These are phyloP conservation scores for Drosophila mercatorum DNA, from an alignment of 2,888 invertebrate genomes.

Conservation along the genomic window DNA sequence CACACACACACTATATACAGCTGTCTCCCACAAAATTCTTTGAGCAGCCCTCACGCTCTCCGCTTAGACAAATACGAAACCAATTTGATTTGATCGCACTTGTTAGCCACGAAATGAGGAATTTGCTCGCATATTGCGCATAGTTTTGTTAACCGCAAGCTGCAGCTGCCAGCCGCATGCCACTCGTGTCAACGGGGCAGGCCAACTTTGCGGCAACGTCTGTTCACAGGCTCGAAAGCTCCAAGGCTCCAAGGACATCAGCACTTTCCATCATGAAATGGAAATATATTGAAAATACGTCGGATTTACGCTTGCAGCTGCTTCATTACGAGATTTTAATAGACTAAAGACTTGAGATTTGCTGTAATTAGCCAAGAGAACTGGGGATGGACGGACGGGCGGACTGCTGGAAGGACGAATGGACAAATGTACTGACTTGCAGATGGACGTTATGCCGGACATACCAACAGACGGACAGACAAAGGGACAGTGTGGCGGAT, in stretches of 20 bases:
- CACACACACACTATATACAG: neutral
- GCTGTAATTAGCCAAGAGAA: too few relatives aligned
- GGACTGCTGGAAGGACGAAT: neutral
- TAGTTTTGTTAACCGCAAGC: constrained; percentile 26
- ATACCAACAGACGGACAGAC: neutral
- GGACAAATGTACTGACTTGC: too few relatives aligned
- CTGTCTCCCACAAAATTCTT: neutral
- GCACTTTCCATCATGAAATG: too few relatives aligned
- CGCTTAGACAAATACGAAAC: constrained; percentile 32
- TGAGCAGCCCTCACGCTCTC: constrained; percentile 12
- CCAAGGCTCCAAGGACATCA: neutral
- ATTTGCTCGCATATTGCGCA: constrained; percentile 23
- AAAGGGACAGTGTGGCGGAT: neutral
- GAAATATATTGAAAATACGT: too few relatives aligned
- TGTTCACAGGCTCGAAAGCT: neutral
- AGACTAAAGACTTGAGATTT: too few relatives aligned
- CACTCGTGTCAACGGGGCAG: neutral
- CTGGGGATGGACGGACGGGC: neutral
- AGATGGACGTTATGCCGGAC: neutral
- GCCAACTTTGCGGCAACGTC: neutral
- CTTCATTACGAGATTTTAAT: too few relatives aligned
- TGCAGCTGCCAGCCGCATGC: constrained; percentile 24
- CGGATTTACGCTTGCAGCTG: too few relatives aligned
- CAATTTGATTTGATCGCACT: constrained; percentile 47
- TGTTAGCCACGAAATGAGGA: constrained; percentile 31